These are phyloP conservation scores for Calidris pygmaea DNA, from an alignment of 2,113 vertebrate genomes.

Conservation along the genomic window DNA sequence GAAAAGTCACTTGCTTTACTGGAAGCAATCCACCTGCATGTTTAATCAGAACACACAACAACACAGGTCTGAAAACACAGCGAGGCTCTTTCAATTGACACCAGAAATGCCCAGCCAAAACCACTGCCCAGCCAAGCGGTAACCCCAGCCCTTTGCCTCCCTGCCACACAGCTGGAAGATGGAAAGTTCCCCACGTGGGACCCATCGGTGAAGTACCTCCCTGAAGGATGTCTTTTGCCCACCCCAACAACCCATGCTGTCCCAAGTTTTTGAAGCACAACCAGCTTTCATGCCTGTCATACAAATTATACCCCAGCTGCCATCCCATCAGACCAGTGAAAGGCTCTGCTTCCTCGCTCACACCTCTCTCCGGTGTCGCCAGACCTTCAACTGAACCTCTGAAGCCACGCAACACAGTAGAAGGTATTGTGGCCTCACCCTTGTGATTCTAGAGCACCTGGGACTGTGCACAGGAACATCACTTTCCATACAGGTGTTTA, in stretches of 20 bases:
- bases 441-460: neutral
- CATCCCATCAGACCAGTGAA: neutral
- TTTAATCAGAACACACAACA: neutral
- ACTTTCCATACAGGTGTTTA: neutral
- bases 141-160: neutral
- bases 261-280: neutral
- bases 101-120: neutral
- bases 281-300: neutral
- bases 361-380: fast-evolving
- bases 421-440: neutral
- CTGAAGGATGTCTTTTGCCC: neutral
- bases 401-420: fast-evolving
- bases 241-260: neutral
- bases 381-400: neutral
- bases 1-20: neutral
- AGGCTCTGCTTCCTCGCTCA: neutral
- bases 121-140: fast-evolving
- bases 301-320: neutral
- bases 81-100: neutral
- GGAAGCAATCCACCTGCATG: neutral
- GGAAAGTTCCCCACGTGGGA: neutral
- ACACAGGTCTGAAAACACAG: neutral
- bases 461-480: neutral
- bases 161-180: neutral
- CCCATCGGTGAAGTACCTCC: neutral